phyloP scores from a whole-genome alignment of 2,113 vertebrate species.

The Fregata magnificens region DNA sequence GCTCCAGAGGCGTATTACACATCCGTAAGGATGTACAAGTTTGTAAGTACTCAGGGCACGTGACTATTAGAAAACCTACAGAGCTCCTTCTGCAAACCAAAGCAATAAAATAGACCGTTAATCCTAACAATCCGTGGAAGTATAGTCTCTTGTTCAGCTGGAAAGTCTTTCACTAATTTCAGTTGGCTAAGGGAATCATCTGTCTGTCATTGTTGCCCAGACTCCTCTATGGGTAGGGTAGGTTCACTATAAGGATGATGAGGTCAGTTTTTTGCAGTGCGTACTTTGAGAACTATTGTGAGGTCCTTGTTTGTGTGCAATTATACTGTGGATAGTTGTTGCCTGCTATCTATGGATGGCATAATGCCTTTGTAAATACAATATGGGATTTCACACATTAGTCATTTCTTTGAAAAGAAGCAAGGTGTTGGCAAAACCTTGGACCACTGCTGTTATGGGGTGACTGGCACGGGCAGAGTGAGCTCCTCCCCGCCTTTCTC shows the following conservation, averaged over 20 bases:
- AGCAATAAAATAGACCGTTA: background rate
- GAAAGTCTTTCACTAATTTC: background rate
- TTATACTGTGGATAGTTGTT: background rate
- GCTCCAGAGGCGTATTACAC: background rate
- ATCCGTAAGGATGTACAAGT: background rate
- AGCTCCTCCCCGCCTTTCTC: background rate
- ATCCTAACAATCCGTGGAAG: background rate
- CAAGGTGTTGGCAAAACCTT: background rate
- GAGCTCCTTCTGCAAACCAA: background rate
- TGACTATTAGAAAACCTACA: background rate
- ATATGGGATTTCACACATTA: background rate
- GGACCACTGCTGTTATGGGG: background rate
- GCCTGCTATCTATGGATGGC: background rate
- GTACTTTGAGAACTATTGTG: background rate
- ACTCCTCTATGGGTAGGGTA: background rate
- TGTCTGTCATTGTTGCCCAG: background rate
- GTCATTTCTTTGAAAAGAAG: background rate
- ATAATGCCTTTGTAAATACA: background rate
- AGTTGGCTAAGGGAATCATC: background rate
- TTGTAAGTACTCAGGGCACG: background rate
- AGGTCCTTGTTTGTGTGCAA: background rate
- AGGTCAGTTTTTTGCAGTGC: background rate
- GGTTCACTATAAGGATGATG: background rate
- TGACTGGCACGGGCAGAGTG: background rate
- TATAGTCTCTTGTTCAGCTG: background rate